phyloP scores from a whole-genome alignment of 2,888 invertebrate genomes.

The Melinopterus prodromus region DNA sequence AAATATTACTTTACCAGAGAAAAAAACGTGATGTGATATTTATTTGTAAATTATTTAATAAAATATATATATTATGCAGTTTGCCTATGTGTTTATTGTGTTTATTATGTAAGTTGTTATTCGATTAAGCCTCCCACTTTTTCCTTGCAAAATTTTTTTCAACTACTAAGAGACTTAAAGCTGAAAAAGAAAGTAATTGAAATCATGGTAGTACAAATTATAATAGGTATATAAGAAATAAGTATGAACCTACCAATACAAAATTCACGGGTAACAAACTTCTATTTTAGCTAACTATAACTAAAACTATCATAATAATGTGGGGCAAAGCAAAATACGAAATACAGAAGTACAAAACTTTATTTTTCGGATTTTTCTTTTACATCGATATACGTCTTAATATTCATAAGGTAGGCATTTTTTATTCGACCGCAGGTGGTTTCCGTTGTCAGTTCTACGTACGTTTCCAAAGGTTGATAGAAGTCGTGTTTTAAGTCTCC shows the following conservation, averaged over 20 bases:
- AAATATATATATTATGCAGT: not conserved
- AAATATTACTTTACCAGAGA: conserved; percentile 14
- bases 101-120: not conserved
- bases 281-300: too few species aligned
- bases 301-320: too few species aligned
- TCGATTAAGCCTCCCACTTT: too few species aligned
- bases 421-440: conserved; percentile 73
- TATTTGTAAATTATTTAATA: not conserved
- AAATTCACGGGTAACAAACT: too few species aligned
- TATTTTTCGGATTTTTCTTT: conserved; percentile 34
- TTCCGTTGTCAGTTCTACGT: conserved; percentile 63
- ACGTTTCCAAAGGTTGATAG: conserved; percentile 66
- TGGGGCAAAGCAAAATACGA: not conserved
- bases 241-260: too few species aligned
- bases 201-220: too few species aligned
- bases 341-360: conserved; percentile 18
- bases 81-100: not conserved
- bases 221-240: too few species aligned
- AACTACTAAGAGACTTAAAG: too few species aligned
- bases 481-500: conserved; percentile 70
- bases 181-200: too few species aligned
- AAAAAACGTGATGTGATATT: not conserved
- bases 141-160: too few species aligned
- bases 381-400: conserved; percentile 58
- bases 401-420: conserved; percentile 63